phyloP scores from a whole-genome alignment of 1,140 invertebrate species.

The Drosophila bocki region DNA sequence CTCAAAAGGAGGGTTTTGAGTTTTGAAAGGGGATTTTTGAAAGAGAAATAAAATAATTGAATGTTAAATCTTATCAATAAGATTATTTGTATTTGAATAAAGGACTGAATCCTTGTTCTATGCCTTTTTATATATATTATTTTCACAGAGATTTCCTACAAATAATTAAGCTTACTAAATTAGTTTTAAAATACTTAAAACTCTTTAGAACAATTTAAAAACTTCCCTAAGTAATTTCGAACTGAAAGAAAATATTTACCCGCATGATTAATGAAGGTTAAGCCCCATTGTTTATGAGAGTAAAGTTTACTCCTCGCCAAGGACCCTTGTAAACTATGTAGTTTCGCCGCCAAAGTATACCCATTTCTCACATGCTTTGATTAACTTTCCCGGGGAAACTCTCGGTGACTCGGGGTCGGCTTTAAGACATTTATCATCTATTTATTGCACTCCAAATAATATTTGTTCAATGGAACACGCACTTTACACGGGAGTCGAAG shows the following conservation, averaged over 20 bases:
- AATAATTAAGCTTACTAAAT: background rate
- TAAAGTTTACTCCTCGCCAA: constrained; percentile 19
- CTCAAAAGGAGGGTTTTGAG: background rate
- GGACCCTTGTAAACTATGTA: constrained; percentile 5
- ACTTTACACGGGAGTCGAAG: constrained; percentile 31
- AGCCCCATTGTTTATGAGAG: constrained; percentile 24
- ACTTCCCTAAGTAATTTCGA: background rate
- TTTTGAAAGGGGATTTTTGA: background rate
- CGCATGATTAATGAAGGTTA: constrained; percentile 22
- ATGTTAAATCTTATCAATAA: background rate
- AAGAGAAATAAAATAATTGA: background rate
- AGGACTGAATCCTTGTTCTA: no score
- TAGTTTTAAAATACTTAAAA: background rate
- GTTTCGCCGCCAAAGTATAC: constrained; percentile 1
- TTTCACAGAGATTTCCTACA: background rate
- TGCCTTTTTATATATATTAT: no score
- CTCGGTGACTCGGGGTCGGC: constrained; percentile 5
- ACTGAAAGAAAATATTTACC: constrained; percentile 7
- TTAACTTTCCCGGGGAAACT: constrained; percentile 39
- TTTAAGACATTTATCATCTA: constrained; percentile 61
- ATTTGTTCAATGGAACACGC: constrained; percentile 68
- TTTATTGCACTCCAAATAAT: constrained; percentile 71
- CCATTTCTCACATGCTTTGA: constrained; percentile 43
- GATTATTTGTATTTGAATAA: no score
- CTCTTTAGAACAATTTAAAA: background rate